phyloP scores from a whole-genome alignment of 2,113 vertebrate species.

The Craseonycteris thonglongyai region DNA sequence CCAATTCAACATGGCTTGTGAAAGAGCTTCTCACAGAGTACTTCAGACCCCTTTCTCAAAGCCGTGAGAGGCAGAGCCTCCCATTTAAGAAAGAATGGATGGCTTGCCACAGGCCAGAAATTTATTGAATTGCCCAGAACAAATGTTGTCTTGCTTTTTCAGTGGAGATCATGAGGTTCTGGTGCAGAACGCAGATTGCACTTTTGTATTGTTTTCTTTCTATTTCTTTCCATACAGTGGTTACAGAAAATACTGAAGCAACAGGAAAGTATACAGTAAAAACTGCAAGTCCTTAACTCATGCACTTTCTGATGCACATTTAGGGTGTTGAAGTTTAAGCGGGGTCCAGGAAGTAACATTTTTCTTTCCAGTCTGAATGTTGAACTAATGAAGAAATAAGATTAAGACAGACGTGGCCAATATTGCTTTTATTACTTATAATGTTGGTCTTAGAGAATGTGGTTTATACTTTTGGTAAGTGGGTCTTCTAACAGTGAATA shows the following conservation, averaged over 20 bases:
- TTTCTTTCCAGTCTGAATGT: background rate
- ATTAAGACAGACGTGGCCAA: background rate
- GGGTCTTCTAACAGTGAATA: background rate
- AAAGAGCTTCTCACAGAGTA: background rate
- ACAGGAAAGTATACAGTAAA: background rate
- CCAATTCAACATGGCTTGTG: background rate
- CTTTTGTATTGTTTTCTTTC: constrained; percentile 12
- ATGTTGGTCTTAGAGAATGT: background rate
- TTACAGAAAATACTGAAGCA: background rate
- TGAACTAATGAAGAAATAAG: background rate
- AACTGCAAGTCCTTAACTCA: background rate
- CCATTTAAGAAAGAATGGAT: background rate
- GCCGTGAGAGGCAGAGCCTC: background rate
- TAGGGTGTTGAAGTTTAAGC: background rate
- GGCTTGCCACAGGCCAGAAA: background rate
- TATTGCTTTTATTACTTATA: background rate
- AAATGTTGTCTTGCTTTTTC: background rate
- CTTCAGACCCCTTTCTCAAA: background rate
- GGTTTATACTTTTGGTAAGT: background rate
- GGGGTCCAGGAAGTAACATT: background rate
- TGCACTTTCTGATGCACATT: background rate
- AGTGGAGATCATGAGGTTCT: background rate
- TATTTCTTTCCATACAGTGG: background rate
- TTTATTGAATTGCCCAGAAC: background rate
- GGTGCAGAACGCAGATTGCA: background rate